Evolutionary conservation across 2,797 vertebrate genomes (phyloP).

Genomic region (Otus scops): DNA sequence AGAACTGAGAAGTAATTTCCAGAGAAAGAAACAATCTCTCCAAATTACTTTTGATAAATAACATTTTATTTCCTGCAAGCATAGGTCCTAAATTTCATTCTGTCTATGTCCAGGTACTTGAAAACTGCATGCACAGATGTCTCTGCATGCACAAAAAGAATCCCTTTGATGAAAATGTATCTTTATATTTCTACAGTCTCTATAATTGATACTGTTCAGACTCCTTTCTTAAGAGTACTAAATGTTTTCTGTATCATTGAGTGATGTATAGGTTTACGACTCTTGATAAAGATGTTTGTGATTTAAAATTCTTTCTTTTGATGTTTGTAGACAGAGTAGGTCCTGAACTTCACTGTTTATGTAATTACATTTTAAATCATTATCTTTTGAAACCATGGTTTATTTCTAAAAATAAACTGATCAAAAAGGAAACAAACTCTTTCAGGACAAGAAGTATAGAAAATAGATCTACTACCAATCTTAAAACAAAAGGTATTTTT

Average conservation of each 20-base stretch:
- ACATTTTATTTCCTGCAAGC: neutral
- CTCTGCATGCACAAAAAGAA: neutral
- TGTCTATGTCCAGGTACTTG: neutral
- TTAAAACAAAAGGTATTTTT: neutral
- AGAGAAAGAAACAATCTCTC: neutral
- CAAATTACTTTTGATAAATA: neutral
- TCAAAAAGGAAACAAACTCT: slow-evolving; percentile 47
- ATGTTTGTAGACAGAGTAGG: neutral
- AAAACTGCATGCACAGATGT: neutral
- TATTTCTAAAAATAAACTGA: slow-evolving; percentile 51
- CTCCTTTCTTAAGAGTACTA: neutral
- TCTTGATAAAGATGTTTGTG: slow-evolving; percentile 12
- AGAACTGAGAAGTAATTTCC: neutral
- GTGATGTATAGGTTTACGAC: slow-evolving; percentile 4
- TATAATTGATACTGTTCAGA: neutral
- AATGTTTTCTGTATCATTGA: neutral
- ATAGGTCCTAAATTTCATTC: neutral
- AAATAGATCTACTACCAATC: neutral
- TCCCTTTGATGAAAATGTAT: fast-evolving
- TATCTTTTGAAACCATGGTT: neutral
- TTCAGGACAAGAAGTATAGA: neutral
- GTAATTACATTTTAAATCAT: slow-evolving; percentile 35
- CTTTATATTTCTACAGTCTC: neutral
- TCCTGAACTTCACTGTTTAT: slow-evolving; percentile 29
- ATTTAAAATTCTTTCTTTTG: slow-evolving; percentile 14